Evolutionary conservation across 2,113 vertebrate species (phyloP).

Genomic region (Cyanoramphus novaezelandiae): DNA sequence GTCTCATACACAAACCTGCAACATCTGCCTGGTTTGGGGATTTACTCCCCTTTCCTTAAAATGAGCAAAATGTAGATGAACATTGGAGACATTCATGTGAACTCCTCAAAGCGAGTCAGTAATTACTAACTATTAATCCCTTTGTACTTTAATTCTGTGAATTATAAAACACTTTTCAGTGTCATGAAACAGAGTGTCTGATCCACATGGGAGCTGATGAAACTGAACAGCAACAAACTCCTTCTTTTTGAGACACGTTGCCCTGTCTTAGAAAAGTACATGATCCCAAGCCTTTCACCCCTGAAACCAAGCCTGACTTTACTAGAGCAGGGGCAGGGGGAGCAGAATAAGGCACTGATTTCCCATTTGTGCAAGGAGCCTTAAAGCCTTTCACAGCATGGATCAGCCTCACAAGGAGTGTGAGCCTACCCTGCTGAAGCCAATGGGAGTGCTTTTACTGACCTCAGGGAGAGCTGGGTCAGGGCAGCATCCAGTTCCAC

Average conservation of each 20-base stretch:
- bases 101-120: slow-evolving; percentile 1
- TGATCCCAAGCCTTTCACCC: background rate
- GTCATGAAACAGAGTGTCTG: slow-evolving; percentile 2
- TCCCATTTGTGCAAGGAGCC: background rate
- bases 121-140: slow-evolving; percentile 36
- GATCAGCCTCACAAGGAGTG: background rate
- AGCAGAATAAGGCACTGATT: background rate
- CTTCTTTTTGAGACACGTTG: background rate
- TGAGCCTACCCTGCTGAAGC: background rate
- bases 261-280: background rate
- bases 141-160: slow-evolving; percentile 32
- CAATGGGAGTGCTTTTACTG: background rate
- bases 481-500: background rate
- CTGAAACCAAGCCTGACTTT: background rate
- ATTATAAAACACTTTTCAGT: slow-evolving; percentile 22
- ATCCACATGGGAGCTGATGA: background rate
- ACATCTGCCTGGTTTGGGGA: background rate
- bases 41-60: slow-evolving; percentile 27
- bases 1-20: background rate
- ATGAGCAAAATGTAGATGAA: background rate
- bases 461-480: background rate
- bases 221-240: background rate
- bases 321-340: background rate
- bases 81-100: background rate
- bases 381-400: background rate